Evolutionary conservation across 2,888 invertebrate species (phyloP).

Genomic region (Drosophila cognata): DNA sequence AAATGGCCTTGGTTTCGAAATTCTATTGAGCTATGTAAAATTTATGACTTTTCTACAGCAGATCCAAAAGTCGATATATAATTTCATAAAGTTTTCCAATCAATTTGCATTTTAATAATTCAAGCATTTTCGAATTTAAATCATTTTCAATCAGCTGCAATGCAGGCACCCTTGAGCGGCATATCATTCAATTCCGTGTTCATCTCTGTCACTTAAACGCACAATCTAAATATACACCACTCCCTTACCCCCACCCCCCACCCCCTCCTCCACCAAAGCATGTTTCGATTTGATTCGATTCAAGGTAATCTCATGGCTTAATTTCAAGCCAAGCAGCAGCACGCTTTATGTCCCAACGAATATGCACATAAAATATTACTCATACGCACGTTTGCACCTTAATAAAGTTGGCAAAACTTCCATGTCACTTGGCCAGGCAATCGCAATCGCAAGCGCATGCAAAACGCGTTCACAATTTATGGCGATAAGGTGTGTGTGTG

Average conservation of each 20-base stretch:
- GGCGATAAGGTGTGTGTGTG: not conserved
- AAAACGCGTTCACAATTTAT: constrained; percentile 40
- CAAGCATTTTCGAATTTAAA: constrained; percentile 35
- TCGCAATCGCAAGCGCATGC: constrained; percentile 39
- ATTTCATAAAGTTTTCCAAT: constrained; percentile 13
- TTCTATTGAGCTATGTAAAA: not conserved
- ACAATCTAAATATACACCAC: constrained; percentile 23
- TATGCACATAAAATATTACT: constrained; percentile 47
- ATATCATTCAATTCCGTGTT: constrained; percentile 18
- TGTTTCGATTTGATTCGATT: constrained; percentile 33
- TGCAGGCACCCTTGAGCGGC: constrained; percentile 3
- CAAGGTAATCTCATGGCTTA: constrained; percentile 31
- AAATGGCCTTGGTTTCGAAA: not conserved
- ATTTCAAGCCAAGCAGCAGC: constrained; percentile 33
- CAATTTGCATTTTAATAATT: constrained; percentile 22
- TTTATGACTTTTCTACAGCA: not conserved
- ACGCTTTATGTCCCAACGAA: constrained; percentile 9
- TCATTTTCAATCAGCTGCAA: constrained; percentile 29
- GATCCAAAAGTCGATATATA: not conserved
- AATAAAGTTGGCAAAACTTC: constrained; percentile 41
- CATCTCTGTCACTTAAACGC: constrained; percentile 18
- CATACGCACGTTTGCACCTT: constrained; percentile 64
- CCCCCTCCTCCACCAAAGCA: not conserved
- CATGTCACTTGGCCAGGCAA: constrained; percentile 48
- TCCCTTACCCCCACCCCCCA: not conserved